A percentile compares a stretch with the other conserved stretches of the same genome.
Evolutionary conservation across 2,113 vertebrate species (phyloP).

Genomic region (Physeter macrocephalus): DNA sequence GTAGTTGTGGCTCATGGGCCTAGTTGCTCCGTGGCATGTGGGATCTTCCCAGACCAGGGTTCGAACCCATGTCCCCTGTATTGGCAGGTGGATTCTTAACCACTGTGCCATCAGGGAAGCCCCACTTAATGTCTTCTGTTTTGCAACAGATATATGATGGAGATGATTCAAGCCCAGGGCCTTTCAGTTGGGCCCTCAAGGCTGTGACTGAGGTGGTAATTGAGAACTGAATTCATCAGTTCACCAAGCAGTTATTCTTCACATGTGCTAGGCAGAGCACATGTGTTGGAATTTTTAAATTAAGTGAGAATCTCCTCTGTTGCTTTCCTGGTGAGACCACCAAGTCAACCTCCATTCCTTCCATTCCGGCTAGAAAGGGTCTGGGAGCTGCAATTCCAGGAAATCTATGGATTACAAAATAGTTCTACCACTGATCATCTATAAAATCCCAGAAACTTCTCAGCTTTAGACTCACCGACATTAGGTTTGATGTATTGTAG

Average conservation of each 20-base stretch:
- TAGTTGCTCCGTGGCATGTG: no score
- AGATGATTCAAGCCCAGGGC: not conserved
- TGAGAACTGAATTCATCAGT: not conserved
- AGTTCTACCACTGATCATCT: not conserved
- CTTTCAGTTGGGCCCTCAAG: not conserved
- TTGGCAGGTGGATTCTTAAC: no score
- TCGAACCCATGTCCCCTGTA: no score
- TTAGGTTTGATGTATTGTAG: not conserved
- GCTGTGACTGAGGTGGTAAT: not conserved
- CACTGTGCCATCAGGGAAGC: no score
- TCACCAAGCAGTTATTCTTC: not conserved
- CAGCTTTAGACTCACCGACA: no score
- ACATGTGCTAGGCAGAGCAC: not conserved
- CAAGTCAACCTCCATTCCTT: not conserved
- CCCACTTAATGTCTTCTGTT: not conserved
- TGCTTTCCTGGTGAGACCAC: not conserved
- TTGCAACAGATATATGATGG: not conserved
- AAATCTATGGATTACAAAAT: not conserved
- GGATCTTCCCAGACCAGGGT: no score
- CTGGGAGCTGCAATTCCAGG: not conserved
- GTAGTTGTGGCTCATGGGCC: no score
- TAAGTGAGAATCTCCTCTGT: not conserved
- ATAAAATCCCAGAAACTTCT: not conserved
- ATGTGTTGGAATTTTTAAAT: not conserved
- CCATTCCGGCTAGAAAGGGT: not conserved